These are phyloP conservation scores for Amblyopsis hoosieri DNA, from an alignment of 2,797 vertebrate species.

Conservation along the genomic window DNA sequence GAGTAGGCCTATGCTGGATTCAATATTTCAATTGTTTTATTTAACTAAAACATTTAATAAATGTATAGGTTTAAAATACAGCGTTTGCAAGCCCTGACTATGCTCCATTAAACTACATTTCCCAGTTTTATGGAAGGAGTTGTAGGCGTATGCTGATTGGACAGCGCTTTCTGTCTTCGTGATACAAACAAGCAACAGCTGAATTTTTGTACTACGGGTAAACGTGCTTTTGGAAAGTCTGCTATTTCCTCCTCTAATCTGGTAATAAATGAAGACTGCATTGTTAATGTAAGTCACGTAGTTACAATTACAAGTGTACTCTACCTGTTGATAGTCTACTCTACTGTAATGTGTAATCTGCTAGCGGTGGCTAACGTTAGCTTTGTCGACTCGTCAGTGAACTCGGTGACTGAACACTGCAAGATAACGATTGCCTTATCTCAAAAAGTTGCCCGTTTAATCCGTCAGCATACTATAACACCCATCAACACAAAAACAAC, in stretches of 20 bases:
- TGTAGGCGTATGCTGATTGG: constrained; percentile 58
- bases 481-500: neutral
- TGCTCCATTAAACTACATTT: constrained; percentile 52
- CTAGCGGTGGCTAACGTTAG: constrained; percentile 19
- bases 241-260: neutral
- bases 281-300: constrained; percentile 2
- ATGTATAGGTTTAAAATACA: neutral
- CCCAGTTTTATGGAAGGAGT: constrained; percentile 40
- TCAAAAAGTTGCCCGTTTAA: neutral
- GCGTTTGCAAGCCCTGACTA: neutral
- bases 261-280: neutral
- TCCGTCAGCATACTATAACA: accelerated
- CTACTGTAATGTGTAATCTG: constrained; percentile 27
- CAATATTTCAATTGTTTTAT: neutral
- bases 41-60: neutral
- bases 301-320: neutral
- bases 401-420: neutral
- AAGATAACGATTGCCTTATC: neutral
- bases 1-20: no score
- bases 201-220: neutral
- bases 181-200: constrained; percentile 49
- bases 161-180: neutral
- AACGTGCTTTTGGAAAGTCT: constrained; percentile 28
- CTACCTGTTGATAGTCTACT: neutral
- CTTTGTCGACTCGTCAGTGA: neutral